Evolutionary conservation across 23 tunicate genomes (phyloP).

Genomic region (Diplosoma virens): DNA sequence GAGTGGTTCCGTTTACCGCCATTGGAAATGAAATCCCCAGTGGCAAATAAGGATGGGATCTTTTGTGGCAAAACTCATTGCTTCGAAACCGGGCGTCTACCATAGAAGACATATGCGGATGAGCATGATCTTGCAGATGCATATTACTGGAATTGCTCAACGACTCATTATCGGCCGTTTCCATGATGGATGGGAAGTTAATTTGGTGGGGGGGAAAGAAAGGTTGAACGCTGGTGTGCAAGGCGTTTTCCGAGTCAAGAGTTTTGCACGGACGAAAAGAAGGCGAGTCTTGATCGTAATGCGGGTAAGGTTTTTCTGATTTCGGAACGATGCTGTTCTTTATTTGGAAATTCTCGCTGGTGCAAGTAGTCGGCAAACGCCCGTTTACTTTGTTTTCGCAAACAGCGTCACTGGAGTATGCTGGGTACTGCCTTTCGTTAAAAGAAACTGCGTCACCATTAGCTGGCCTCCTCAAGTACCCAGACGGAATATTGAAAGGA

Average conservation of each 20-base stretch:
- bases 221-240: conserved; percentile 31
- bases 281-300: conserved; percentile 23
- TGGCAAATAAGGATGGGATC: conserved; percentile 41
- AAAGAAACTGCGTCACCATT: background rate
- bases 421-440: background rate
- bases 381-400: conserved; percentile 10
- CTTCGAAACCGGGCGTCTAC: conserved; percentile 23
- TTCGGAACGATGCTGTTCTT: conserved; percentile 22
- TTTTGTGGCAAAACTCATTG: conserved; percentile 21
- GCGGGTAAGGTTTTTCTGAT: conserved; percentile 23
- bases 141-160: background rate
- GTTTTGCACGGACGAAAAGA: background rate
- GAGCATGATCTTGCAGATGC: conserved; percentile 10
- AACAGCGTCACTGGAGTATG: background rate
- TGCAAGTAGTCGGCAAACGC: background rate
- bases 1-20: conserved; percentile 88
- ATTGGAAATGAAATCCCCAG: conserved; percentile 60
- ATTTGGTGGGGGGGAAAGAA: conserved; percentile 64
- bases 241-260: background rate
- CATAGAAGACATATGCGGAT: conserved; percentile 6
- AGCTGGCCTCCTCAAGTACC: background rate
- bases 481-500: background rate
- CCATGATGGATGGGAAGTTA: conserved; percentile 63
- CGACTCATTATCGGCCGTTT: background rate
- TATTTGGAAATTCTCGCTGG: background rate